Evolutionary conservation across 2,888 invertebrate genomes (phyloP), one percentile per base, ranked within the genome.

Genomic region (Actias luna): DNA sequence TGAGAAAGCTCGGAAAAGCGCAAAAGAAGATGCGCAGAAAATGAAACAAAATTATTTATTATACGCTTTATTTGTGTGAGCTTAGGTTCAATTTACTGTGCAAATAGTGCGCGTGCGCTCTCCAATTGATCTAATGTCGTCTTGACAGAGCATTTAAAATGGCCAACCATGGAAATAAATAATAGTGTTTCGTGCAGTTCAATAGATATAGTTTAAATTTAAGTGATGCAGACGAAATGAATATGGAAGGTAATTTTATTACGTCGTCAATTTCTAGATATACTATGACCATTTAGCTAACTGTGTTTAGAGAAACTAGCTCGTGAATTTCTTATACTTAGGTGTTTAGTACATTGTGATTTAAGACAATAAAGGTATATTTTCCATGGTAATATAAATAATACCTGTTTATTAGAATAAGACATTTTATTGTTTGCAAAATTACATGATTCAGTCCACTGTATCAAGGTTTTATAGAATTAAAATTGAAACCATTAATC

Each of bases 121-220:
- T 83, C 69, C 72, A 75, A 90, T 89, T 78, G 90, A 91, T 90
- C 88, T 83, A 67, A 68, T 82, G 82, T 80, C 83, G 81, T 69
- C 65, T 69, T 85, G 84, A 84, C 83, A 83, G 79, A 70, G 14
- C 5, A 29, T 55, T 55, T 29, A 25, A 25, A 50, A 50, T 55
- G 55, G 29, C 8, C 14, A 50, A 50, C 14, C 46, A 10, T 50
- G 12, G 16, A 5, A 2, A 18, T 52, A 29, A n/a, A n/a, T n/a
- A n/a, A n/a, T 52, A n/a, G 16, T 55, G n/a, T 55, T 55, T 55
- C 29, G 29, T 25, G 46, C 25, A 12, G 22, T 55, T 55, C 10
- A n/a, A 22, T 29, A 7, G 27, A 55, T 55, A 0, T n/a, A 55
- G 22, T 7, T 29, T n/a, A 29, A 16, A 55, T 29, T 57, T 58